Evolutionary conservation across 2,888 invertebrate genomes (phyloP), one percentile per base, ranked within the genome.

Genomic region (Tinea trinotella): DNA sequence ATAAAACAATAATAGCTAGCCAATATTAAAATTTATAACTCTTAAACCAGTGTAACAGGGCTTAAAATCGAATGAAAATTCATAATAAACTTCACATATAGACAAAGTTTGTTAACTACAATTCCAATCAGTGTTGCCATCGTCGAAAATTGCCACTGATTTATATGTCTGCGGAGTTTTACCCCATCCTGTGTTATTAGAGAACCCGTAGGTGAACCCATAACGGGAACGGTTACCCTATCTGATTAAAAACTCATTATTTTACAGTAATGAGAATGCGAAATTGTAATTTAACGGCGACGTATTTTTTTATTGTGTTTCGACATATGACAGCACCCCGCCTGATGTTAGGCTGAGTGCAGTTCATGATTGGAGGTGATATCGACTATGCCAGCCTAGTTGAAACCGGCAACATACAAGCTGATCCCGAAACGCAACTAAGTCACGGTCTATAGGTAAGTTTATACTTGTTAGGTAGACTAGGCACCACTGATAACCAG

Each of bases 161-260:
- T 78, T 77, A 77, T 78, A 68, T 69, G 75, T 75, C 75, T 76
- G 74, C 68, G 67, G 71, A 74, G 70, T 74, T 73, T 63, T 59
- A 58, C 64, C 61, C 58, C 40, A n/a, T 34, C 46, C 36, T n/a
- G 40, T 35, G 52, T 36, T 15, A 46, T 52, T 19, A 52, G 44
- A 12, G 24, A 50, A 22, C n/a, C 10, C 50, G 24, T 50, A 4
- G 50, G 5, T 48, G 24, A 50, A 12, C 50, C 50, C 24, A 50
- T 50, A 50, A 50, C 24, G 24, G 17, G 50, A 22, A 24, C 18
- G 35, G 53, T 56, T 20, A 56, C 56, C 56, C 53, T 53, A 48
- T 19, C 12, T 12, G 20, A 50, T 13, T 50, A 13, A 48, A 48
- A 50, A 50, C 18, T 50, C 50, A 50, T 50, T 50, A 50, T 50